Percentiles rank a stretch among this genome's conserved stretches.
phyloP scores from a whole-genome alignment of 2,797 vertebrate genomes.

The Rhinichthys osculus region DNA sequence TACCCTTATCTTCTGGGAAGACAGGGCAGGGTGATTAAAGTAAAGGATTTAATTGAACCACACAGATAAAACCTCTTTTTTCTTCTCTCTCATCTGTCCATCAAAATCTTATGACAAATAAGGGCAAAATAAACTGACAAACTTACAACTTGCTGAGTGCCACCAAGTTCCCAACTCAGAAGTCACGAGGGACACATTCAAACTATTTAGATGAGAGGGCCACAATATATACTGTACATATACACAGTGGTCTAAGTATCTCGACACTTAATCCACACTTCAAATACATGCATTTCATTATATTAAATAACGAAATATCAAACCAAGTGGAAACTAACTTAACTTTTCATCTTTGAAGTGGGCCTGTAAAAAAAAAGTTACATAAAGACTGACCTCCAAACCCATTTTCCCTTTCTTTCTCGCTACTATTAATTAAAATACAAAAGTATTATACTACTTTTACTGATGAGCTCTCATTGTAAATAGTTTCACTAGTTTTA shows the following conservation, averaged over 20 bases:
- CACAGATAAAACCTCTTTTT: slow-evolving; percentile 59
- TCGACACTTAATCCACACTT: neutral
- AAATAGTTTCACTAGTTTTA: neutral
- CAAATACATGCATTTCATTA: neutral
- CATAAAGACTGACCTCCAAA: neutral
- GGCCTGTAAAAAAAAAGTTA: neutral
- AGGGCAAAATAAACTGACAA: slow-evolving; percentile 23
- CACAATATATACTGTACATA: neutral
- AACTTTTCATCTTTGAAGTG: neutral
- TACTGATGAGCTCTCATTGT: neutral
- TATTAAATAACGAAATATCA: neutral
- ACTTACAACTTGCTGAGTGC: neutral
- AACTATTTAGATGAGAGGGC: neutral
- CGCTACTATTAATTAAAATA: neutral
- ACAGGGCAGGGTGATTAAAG: slow-evolving; percentile 78
- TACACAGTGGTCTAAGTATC: neutral
- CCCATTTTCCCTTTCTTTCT: neutral
- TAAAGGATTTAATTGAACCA: slow-evolving; percentile 66
- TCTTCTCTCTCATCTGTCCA: slow-evolving; percentile 29
- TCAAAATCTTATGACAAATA: slow-evolving; percentile 38
- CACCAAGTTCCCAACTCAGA: neutral
- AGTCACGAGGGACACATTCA: neutral
- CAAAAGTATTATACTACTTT: neutral
- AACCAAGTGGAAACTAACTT: neutral
- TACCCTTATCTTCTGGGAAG: slow-evolving; percentile 66